Conservation (phyloP, 2,888 invertebrate genomes). For the Euzophera pinguis region DNA sequence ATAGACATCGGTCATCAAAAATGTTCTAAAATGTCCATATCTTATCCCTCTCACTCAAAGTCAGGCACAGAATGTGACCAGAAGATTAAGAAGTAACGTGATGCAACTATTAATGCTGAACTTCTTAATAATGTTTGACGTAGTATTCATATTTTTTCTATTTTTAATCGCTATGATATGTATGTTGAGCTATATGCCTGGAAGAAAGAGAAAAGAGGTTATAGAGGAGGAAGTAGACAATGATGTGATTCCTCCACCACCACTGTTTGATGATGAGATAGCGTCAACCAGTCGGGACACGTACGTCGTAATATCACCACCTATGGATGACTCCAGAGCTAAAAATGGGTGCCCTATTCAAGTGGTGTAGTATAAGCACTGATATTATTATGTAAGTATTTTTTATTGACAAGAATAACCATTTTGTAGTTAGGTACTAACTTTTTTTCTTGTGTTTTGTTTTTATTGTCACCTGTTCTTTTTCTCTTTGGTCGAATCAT, state of each 20-base stretch:
- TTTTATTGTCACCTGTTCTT: too few relatives aligned
- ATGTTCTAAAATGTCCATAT: constrained; percentile 17
- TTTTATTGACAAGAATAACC: too few relatives aligned
- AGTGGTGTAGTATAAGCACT: constrained; percentile 71
- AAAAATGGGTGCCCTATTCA: constrained; percentile 74
- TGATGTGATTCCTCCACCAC: constrained; percentile 75
- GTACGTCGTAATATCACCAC: constrained; percentile 72
- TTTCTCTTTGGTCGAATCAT: too few relatives aligned
- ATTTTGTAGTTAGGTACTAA: too few relatives aligned
- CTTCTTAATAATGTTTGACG: constrained; percentile 93
- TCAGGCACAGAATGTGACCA: constrained; percentile 61
- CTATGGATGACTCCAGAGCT: constrained; percentile 55
- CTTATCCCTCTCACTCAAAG: neutral
- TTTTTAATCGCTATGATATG: constrained; percentile 91
- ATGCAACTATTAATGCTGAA: constrained; percentile 93
- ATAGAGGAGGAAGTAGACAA: constrained; percentile 69
- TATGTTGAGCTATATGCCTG: constrained; percentile 89
- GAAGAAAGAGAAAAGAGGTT: constrained; percentile 71
- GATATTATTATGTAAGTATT: constrained; percentile 64
- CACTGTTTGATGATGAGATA: constrained; percentile 58
- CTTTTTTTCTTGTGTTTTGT: too few relatives aligned
- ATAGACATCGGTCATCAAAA: constrained; percentile 8
- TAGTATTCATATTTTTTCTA: constrained; percentile 92
- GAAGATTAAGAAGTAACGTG: constrained; percentile 57
- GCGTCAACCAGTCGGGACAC: constrained; percentile 62